Percentiles rank a stretch among this genome's conserved stretches.
phyloP scores from a whole-genome alignment of 2,113 vertebrate species.

The Syngnathoides biaculeatus region DNA sequence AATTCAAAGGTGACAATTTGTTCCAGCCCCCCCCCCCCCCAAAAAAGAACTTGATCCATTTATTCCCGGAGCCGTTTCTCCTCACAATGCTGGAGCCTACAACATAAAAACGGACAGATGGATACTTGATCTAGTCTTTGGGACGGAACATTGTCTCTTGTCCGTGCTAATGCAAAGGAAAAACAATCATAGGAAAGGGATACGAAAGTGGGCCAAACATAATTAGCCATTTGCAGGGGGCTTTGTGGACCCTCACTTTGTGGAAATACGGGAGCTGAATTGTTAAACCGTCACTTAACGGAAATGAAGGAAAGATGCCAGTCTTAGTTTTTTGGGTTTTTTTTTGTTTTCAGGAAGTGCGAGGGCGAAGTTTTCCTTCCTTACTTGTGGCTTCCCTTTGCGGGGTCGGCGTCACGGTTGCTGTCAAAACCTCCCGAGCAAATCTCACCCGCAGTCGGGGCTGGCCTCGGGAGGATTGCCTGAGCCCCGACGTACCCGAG shows the following conservation, averaged over 20 bases:
- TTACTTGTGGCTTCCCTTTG: constrained; percentile 62
- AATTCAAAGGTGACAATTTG: neutral
- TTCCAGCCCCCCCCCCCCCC: neutral
- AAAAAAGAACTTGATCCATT: too few species aligned
- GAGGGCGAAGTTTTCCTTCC: constrained; percentile 41
- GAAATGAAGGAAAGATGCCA: constrained; percentile 63
- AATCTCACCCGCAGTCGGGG: constrained; percentile 58
- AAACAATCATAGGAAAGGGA: too few species aligned
- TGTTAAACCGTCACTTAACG: constrained; percentile 70
- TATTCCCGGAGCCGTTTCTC: too few species aligned
- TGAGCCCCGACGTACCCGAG: constrained; percentile 23
- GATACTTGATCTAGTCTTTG: too few species aligned
- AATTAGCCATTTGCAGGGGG: too few species aligned
- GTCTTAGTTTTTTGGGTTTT: constrained; percentile 62
- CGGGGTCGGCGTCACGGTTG: constrained; percentile 74
- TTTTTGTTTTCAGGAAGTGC: constrained; percentile 47
- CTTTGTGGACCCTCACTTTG: neutral
- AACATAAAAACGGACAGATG: too few species aligned
- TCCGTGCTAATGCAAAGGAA: too few species aligned
- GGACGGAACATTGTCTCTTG: too few species aligned
- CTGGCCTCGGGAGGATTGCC: constrained; percentile 73
- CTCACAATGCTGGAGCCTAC: too few species aligned
- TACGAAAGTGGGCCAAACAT: too few species aligned
- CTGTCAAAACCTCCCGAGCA: constrained; percentile 76
- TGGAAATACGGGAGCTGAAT: neutral